Conservation (phyloP, 1,140 invertebrate genomes). For the Drosophila pachea region DNA sequence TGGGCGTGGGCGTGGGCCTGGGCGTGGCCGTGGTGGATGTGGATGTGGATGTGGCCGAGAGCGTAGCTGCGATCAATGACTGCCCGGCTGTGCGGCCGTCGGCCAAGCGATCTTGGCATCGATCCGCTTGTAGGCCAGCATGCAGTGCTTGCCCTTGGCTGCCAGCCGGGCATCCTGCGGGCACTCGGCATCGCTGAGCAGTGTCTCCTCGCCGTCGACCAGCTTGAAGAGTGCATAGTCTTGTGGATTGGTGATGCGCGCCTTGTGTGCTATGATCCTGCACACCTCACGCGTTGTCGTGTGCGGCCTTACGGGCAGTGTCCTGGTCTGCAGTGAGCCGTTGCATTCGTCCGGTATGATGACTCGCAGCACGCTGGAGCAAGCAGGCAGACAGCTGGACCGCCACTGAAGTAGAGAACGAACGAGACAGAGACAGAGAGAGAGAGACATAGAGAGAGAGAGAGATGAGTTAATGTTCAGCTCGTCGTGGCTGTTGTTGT, state of each 20-base stretch:
- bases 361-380: constrained; percentile 89
- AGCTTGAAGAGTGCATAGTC: constrained; percentile 97
- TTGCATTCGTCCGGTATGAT: constrained; percentile 95
- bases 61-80: constrained; percentile 26
- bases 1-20: not conserved
- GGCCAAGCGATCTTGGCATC: constrained; percentile 99
- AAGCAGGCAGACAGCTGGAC: constrained; percentile 74
- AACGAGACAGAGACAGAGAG: not conserved
- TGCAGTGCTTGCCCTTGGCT: constrained; percentile 87
- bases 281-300: constrained; percentile 95
- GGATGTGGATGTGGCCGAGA: not conserved
- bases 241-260: constrained; percentile 95
- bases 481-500: not conserved
- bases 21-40: not conserved
- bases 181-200: constrained; percentile 91
- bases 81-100: constrained; percentile 71
- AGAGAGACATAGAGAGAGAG: not conserved
- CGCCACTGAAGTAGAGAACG: constrained; percentile 78
- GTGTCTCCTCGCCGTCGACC: constrained; percentile 93
- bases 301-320: constrained; percentile 92
- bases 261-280: constrained; percentile 94
- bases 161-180: constrained; percentile 91
- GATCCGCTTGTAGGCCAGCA: constrained; percentile 95
- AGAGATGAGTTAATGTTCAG: not conserved
- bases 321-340: constrained; percentile 93